A percentile compares a stretch with the other conserved stretches of the same genome.
phyloP scores from a whole-genome alignment of 2,888 invertebrate species.

The Anthophora plumipes region DNA sequence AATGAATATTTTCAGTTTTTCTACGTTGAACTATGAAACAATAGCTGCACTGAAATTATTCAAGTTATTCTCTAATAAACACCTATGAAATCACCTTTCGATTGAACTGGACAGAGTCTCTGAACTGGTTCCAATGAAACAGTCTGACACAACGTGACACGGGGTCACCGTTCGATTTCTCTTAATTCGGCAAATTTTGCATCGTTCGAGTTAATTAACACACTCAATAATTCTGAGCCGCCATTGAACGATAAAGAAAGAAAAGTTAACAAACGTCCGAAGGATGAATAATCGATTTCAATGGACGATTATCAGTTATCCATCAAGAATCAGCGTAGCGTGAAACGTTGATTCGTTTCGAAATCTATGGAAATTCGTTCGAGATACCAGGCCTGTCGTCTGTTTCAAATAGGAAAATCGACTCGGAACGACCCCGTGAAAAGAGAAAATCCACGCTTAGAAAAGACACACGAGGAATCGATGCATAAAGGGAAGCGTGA shows the following conservation, averaged over 20 bases:
- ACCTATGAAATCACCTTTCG: no score
- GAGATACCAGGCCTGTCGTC: no score
- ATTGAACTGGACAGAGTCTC: background rate
- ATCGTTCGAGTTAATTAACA: constrained; percentile 24
- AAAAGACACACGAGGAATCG: constrained; percentile 32
- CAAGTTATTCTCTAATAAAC: background rate
- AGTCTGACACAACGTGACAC: background rate
- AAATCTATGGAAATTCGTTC: background rate
- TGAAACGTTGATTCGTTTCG: constrained; percentile 26
- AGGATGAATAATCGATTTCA: constrained; percentile 30
- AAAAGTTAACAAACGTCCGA: background rate
- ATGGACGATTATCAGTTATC: constrained; percentile 14
- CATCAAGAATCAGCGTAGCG: constrained; percentile 1
- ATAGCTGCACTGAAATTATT: background rate
- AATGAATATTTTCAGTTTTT: background rate
- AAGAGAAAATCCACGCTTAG: constrained; percentile 29
- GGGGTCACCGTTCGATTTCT: constrained; percentile 1
- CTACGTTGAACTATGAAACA: background rate
- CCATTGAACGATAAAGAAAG: background rate
- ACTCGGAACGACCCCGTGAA: background rate
- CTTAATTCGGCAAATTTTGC: constrained; percentile 6
- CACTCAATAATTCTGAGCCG: no score
- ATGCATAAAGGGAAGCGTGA: constrained; percentile 61
- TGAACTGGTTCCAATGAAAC: background rate
- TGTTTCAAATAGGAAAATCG: background rate